phyloP scores from a whole-genome alignment of 2,113 vertebrate species.

The Triplophysa tibetana region DNA sequence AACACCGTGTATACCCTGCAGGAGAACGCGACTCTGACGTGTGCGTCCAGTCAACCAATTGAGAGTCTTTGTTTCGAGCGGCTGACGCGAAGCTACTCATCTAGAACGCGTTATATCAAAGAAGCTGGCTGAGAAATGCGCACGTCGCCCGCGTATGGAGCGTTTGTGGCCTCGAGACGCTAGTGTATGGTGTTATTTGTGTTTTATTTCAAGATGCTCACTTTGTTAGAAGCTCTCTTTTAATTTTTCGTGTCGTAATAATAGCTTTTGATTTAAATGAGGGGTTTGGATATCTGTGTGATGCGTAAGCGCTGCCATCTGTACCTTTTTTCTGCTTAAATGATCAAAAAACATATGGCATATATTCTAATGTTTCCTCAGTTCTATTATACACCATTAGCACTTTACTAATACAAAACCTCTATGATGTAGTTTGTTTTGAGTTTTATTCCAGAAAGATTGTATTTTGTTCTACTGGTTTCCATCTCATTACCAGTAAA shows the following conservation, averaged over 20 bases:
- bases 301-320: slow-evolving; percentile 93
- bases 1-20: not conserved
- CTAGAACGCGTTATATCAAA: too few relatives aligned
- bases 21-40: not conserved
- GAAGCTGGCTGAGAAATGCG: too few relatives aligned
- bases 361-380: too few relatives aligned
- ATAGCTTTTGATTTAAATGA: slow-evolving; percentile 96
- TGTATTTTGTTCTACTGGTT: too few relatives aligned
- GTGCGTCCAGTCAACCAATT: not conserved
- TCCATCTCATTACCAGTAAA: too few relatives aligned
- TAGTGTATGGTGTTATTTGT: slow-evolving; percentile 69
- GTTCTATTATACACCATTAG: too few relatives aligned
- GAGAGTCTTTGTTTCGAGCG: too few relatives aligned
- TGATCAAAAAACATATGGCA: too few relatives aligned
- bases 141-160: not conserved
- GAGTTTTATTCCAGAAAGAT: too few relatives aligned
- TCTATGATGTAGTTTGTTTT: too few relatives aligned
- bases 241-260: slow-evolving; percentile 97
- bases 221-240: slow-evolving; percentile 79
- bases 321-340: slow-evolving; percentile 71
- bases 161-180: not conserved
- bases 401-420: too few relatives aligned
- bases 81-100: not conserved
- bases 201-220: slow-evolving; percentile 69
- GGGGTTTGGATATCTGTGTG: slow-evolving; percentile 92